Evolutionary conservation across 2,113 vertebrate species (phyloP), one percentile per base, ranked within the genome.

Genomic region (Ameiurus melas): DNA sequence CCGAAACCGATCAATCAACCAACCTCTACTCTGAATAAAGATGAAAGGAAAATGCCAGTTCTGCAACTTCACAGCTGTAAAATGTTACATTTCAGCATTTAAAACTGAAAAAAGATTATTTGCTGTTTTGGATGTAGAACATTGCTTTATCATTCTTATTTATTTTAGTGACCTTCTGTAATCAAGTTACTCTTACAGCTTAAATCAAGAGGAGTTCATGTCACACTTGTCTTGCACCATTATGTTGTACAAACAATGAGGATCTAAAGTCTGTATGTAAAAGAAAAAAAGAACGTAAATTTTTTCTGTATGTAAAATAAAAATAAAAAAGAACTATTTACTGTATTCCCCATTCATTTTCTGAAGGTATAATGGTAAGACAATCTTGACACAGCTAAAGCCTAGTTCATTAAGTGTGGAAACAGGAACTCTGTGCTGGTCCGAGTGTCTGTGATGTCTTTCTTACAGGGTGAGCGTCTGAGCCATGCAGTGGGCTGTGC

Each of bases 401-500:
- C 3, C 14, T 30, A 55, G 16, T 55, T 33, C 12, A 12, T 12
- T 10, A 75, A 20, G 57, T 36, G 58, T 43, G 58, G 10, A 53
- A 68, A 19, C 25, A 55, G 62, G 43, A 84, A 53, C 36, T 3
- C 43, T 9, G 60, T 53, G 13, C 14, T 80, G 62, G 27, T 8
- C 39, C 8, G 7, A 22, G 17, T 27, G 39, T 84, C 14, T 79
- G 79, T 78, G 14, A 75, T 80, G 68, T 66, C 47, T 68, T 71
- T 84, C 81, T 84, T 14, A 70, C 95, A 99, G 98, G 98, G 98
- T 39, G 98, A 99, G 90, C 96, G 98, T 75, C 92, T 99, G 94
- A 99, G 98, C 91, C 98, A 99, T 3, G 98, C 98, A 19, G 98
- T 99, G 81, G 98, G 98, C 89, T 99, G 98, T 88, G 98, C 98